Evolutionary conservation across 2,797 vertebrate genomes (phyloP).

Genomic region (Glossophaga mutica): DNA sequence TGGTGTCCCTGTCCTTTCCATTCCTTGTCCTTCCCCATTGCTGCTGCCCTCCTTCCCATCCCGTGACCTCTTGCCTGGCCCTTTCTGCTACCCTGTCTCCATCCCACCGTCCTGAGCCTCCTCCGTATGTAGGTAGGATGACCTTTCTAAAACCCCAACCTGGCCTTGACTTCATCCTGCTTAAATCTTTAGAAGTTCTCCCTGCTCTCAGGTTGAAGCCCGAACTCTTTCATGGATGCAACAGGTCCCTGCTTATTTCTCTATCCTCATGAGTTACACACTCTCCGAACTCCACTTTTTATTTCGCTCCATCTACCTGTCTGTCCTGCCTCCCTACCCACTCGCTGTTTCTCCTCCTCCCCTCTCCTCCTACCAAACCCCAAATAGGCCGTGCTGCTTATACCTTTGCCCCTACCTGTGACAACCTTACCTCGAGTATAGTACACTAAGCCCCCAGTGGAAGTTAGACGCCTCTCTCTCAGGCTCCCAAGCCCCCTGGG

Average conservation of each 20-base stretch:
- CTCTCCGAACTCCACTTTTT: neutral
- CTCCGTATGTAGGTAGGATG: neutral
- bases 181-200: neutral
- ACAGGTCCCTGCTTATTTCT: neutral
- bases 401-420: neutral
- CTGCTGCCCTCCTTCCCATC: neutral
- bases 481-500: neutral
- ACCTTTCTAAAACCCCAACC: neutral
- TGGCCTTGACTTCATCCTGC: neutral
- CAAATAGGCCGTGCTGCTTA: too few species aligned
- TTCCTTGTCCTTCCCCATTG: neutral
- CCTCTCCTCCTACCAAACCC: neutral
- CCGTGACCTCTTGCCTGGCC: neutral
- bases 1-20: rapidly evolving
- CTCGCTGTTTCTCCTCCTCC: too few species aligned
- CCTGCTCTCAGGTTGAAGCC: neutral
- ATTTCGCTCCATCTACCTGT: neutral
- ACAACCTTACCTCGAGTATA: rapidly evolving
- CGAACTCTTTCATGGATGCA: neutral
- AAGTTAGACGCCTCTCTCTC: neutral
- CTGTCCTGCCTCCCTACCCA: neutral
- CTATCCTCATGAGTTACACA: neutral
- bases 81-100: neutral
- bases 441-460: too few species aligned
- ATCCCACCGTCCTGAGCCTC: neutral